Percentiles rank a stretch among this genome's conserved stretches.
These are phyloP conservation scores for Caenorhabditis auriculariae DNA, from an alignment of 2,888 invertebrate species.

Conservation along the genomic window DNA sequence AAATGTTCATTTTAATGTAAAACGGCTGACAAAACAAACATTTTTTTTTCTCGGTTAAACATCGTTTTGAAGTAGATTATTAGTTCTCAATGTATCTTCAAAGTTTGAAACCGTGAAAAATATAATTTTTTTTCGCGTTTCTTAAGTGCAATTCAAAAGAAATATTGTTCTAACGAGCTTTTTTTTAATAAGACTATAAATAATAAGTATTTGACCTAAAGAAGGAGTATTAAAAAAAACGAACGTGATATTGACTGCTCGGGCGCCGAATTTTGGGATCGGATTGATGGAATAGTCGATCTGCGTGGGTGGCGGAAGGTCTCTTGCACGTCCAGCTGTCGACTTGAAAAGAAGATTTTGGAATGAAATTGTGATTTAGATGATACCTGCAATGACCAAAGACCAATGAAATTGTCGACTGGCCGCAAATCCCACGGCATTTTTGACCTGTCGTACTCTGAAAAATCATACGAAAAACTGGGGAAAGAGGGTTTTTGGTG, in stretches of 20 bases:
- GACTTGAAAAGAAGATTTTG: slow-evolving; percentile 9
- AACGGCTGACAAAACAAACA: too few species aligned
- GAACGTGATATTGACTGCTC: slow-evolving; percentile 61
- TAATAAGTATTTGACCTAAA: background rate
- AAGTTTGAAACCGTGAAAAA: too few species aligned
- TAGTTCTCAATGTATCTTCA: too few species aligned
- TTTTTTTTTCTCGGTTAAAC: too few species aligned
- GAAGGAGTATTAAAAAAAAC: slow-evolving; percentile 7
- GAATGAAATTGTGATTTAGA: too few species aligned
- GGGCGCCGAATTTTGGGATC: slow-evolving; percentile 62
- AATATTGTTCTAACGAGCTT: too few species aligned
- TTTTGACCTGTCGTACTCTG: slow-evolving; percentile 46
- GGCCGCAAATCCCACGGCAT: slow-evolving; percentile 60
- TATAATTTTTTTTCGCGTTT: too few species aligned
- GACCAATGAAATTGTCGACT: slow-evolving; percentile 56
- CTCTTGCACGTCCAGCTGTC: slow-evolving; percentile 26
- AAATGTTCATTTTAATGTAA: too few species aligned
- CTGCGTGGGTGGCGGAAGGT: slow-evolving; percentile 58
- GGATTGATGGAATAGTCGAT: slow-evolving; percentile 63
- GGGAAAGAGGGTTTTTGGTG: background rate
- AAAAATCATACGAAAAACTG: slow-evolving; percentile 2
- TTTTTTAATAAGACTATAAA: too few species aligned
- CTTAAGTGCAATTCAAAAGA: too few species aligned
- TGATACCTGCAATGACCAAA: slow-evolving; percentile 49
- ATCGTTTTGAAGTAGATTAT: too few species aligned